Base-by-base conservation (phyloP, 2,113 vertebrate species). In the Petrocephalus microphthalmus region DNA sequence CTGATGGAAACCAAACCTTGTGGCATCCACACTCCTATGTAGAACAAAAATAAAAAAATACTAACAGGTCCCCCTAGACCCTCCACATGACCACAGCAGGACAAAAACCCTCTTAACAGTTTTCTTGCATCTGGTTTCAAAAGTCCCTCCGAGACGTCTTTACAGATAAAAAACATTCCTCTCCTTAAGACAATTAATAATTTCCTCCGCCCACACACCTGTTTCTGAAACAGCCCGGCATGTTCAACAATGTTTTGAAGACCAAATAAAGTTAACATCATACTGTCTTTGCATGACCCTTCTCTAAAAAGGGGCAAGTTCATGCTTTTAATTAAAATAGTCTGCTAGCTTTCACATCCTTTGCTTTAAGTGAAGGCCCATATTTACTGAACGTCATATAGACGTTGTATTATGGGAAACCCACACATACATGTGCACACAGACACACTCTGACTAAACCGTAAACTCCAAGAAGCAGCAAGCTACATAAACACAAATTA, bases 121-220 rank as follows among this genome's bases (percentile, higher is more conserved):
- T n/a, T 88, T 49, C 67, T 25, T 85, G 90, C 53, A 87, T 90
- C 83, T 45, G 56, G 89, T 87, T 88, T 84, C 86, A 64, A 87
- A 29, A 87, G 85, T 85, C 74, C 7, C 64, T 83, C 51, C 22
- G 82, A 20, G 67, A 82, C 74, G 33, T 88, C 89, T 54, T 91
- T 60, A 89, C 82, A 89, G 90, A 89, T 71, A 84, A 74, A 85
- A 89, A 90, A 88, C 52, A 90, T 90, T 91, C 22, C 87, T 78
- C 25, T 84, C 84, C 87, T 89, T 91, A 90, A 89, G 29, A 57
- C 71, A 88, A 91, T 91, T 91, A 90, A 92, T 90, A 90, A 88
- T 8, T 49, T 37, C 15, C 0, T 60, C 78, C 53, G 10, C 81
- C 88, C 13, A 42, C 84, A 86, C 37, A 49, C 49, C 84, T 90